phyloP scores from a whole-genome alignment of 2,113 vertebrate genomes.

The Marcusenius ussheri region DNA sequence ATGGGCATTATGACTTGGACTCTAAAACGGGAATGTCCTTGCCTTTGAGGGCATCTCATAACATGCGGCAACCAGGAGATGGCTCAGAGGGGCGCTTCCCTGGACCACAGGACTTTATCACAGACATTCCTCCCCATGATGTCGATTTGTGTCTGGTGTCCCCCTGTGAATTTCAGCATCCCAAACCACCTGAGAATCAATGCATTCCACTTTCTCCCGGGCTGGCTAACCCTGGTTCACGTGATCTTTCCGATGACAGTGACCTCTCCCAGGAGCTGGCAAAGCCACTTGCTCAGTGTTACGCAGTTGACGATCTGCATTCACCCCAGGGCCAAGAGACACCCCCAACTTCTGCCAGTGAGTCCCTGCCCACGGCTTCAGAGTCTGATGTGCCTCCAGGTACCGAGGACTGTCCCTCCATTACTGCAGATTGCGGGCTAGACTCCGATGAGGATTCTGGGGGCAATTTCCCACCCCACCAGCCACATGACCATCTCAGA shows the following conservation, averaged over 20 bases:
- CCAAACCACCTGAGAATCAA: conserved; percentile 51
- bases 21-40: conserved; percentile 53
- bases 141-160: conserved; percentile 91
- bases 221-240: conserved; percentile 35
- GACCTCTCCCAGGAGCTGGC: conserved; percentile 63
- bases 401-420: conserved; percentile 65
- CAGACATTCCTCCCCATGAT: conserved; percentile 65
- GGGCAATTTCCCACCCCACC: conserved; percentile 41
- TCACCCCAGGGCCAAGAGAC: conserved; percentile 59
- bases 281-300: conserved; percentile 32
- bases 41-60: conserved; percentile 60
- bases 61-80: conserved; percentile 36
- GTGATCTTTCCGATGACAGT: conserved; percentile 59
- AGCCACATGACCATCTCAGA: conserved; percentile 39
- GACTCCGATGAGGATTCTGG: conserved; percentile 74
- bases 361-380: conserved; percentile 68
- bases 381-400: conserved; percentile 67
- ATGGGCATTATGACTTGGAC: conserved; percentile 48
- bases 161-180: conserved; percentile 86
- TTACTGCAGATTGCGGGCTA: conserved; percentile 55
- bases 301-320: conserved; percentile 21
- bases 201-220: conserved; percentile 42
- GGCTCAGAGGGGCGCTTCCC: conserved; percentile 42
- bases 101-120: conserved; percentile 19
- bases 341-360: conserved; percentile 68